Evolutionary conservation across 2,888 invertebrate genomes (phyloP).

Genomic region (Orthosia cruda): DNA sequence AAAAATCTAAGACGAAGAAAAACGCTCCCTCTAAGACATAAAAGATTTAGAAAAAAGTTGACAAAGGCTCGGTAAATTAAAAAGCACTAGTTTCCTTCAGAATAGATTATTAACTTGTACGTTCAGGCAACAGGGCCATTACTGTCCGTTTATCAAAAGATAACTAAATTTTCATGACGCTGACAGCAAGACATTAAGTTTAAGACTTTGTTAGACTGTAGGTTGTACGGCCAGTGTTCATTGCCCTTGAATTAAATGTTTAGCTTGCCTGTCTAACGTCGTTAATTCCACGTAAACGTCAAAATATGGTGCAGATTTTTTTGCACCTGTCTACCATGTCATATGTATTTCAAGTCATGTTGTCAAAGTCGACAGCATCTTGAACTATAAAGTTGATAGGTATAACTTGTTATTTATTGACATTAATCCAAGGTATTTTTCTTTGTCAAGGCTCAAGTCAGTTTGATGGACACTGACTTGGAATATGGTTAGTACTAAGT

Average conservation of each 20-base stretch:
- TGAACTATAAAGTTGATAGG: no score
- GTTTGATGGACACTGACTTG: no score
- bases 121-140: conserved; percentile 44
- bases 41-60: conserved; percentile 34
- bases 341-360: no score
- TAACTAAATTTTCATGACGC: conserved; percentile 56
- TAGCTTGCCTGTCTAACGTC: conserved; percentile 1
- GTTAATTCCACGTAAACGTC: conserved; percentile 39
- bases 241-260: conserved; percentile 50
- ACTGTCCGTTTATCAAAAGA: conserved; percentile 61
- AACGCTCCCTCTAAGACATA: neutral
- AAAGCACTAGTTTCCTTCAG: conserved; percentile 32
- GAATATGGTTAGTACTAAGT: no score
- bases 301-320: neutral
- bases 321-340: no score
- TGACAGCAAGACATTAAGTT: conserved; percentile 61
- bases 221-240: conserved; percentile 32
- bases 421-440: no score
- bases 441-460: no score
- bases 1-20: conserved; percentile 23
- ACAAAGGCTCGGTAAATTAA: conserved; percentile 15
- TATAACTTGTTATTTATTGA: no score
- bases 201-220: conserved; percentile 50
- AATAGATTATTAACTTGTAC: conserved; percentile 33
- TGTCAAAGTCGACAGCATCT: no score